These are phyloP conservation scores for Sebastes taczanowskii DNA, from an alignment of 2,797 vertebrate species.

Conservation along the genomic window DNA sequence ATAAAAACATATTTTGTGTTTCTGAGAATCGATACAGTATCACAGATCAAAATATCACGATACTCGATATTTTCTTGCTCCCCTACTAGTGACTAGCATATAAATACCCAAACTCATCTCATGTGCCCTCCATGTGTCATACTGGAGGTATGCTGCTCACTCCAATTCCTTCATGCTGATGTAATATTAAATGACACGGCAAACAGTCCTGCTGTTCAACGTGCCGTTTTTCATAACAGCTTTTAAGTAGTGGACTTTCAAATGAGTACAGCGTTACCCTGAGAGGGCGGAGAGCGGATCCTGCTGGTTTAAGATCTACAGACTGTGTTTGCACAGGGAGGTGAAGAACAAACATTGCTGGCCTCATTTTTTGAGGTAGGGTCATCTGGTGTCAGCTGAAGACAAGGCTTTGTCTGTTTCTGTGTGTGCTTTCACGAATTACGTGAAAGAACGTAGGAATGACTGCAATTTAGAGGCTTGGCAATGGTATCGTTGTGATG, in stretches of 20 bases:
- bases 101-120: not conserved
- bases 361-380: constrained; percentile 12
- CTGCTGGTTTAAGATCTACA: not conserved
- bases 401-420: constrained; percentile 25
- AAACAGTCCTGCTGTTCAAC: not conserved
- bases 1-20: no score
- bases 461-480: not conserved
- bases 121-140: not conserved
- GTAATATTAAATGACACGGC: not conserved
- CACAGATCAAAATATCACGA: no score
- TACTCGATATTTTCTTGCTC: no score
- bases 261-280: not conserved
- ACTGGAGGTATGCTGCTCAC: not conserved
- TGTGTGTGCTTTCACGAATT: not conserved
- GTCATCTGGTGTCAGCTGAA: constrained; percentile 25
- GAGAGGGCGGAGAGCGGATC: not conserved
- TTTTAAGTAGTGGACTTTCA: not conserved
- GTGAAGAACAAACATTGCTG: constrained; percentile 49
- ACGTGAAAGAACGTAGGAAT: not conserved
- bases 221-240: not conserved
- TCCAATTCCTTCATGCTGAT: not conserved
- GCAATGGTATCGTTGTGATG: not conserved
- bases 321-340: constrained; percentile 41
- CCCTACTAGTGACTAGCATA: no score
- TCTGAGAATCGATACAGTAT: no score